Percentiles rank a stretch among this genome's conserved stretches.
phyloP scores from a whole-genome alignment of 2,797 vertebrate genomes.

The Liparis tanakae region DNA sequence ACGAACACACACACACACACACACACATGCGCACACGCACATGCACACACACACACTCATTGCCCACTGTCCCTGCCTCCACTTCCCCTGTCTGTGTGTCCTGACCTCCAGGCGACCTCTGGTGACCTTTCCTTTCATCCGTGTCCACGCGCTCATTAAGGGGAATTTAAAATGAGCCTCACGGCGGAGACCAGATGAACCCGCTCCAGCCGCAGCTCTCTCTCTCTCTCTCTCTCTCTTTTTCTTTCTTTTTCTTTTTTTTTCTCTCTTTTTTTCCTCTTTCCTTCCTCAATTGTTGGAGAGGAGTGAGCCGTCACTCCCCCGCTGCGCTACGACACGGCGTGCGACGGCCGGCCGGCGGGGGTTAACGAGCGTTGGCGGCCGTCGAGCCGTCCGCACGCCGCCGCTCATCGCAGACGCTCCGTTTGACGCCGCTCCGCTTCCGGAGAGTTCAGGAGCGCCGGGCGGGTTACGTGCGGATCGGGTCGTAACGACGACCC shows the following conservation, averaged over 20 bases:
- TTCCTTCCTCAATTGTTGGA: no score
- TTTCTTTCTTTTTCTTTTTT: conserved; percentile 6
- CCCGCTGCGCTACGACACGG: no score
- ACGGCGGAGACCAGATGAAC: no score
- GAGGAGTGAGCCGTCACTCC: no score
- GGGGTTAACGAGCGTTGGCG: no score
- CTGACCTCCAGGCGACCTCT: conserved; percentile 60
- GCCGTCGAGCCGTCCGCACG: no score
- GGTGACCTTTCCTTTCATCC: conserved; percentile 64
- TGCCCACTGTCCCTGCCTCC: conserved; percentile 44
- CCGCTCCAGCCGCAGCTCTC: neutral
- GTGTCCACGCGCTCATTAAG: conserved; percentile 71
- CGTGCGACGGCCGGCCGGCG: no score
- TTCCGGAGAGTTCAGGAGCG: no score
- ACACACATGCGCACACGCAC: conserved; percentile 9
- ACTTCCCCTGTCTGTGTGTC: conserved; percentile 41
- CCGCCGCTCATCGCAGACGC: no score
- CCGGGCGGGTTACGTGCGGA: no score
- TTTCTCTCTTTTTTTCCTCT: neutral
- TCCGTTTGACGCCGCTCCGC: no score
- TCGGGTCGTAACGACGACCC: no score
- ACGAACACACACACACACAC: conserved; percentile 27
- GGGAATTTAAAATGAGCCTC: conserved; percentile 45
- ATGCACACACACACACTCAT: conserved; percentile 2
- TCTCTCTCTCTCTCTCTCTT: neutral